Evolutionary conservation across 2,888 invertebrate species (phyloP).

Genomic region (Scaptomyza reducta): DNA sequence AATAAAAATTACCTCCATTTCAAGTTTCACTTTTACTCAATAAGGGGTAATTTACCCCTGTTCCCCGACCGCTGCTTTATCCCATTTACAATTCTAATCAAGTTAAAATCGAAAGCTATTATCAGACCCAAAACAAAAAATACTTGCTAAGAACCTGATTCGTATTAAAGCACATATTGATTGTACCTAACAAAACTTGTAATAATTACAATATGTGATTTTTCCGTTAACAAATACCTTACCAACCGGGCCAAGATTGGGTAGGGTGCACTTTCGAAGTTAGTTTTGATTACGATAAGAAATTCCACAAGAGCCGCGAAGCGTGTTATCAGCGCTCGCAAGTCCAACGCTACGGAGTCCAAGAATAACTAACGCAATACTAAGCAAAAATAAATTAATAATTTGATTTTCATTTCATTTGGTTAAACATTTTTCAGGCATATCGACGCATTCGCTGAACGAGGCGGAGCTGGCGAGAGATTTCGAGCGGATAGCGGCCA

Average conservation of each 20-base stretch:
- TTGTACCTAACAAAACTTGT: no score
- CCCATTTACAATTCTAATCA: no score
- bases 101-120: no score
- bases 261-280: slow-evolving; percentile 40
- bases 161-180: no score
- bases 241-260: neutral
- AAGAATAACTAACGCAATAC: slow-evolving; percentile 26
- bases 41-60: no score
- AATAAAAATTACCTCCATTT: no score
- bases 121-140: no score
- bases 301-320: slow-evolving; percentile 58
- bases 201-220: no score
- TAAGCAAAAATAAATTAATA: slow-evolving; percentile 22
- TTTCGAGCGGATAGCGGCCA: slow-evolving; percentile 84
- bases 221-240: neutral
- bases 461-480: slow-evolving; percentile 91
- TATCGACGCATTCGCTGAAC: slow-evolving; percentile 92
- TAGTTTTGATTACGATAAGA: slow-evolving; percentile 71
- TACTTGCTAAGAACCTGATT: no score
- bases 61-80: no score
- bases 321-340: slow-evolving; percentile 41
- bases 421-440: slow-evolving; percentile 72
- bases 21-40: no score
- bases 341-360: slow-evolving; percentile 22
- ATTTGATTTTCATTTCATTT: slow-evolving; percentile 28